phyloP scores from a whole-genome alignment of 2,888 invertebrate species.

The Chesias legatella region DNA sequence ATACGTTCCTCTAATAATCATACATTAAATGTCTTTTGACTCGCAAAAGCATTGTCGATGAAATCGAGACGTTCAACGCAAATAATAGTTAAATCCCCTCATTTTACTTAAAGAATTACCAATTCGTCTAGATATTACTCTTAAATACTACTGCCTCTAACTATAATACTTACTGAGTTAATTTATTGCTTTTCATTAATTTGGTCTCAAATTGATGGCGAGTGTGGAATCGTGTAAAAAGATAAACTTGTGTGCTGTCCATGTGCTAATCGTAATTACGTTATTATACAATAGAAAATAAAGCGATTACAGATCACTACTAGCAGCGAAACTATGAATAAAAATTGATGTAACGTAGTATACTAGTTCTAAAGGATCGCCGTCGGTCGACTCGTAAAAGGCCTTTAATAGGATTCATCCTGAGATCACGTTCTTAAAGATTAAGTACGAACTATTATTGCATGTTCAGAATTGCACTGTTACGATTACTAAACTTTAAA shows the following conservation, averaged over 20 bases:
- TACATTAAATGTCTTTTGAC: slow-evolving; percentile 65
- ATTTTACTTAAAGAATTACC: slow-evolving; percentile 36
- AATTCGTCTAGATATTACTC: slow-evolving; percentile 42
- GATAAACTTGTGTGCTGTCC: slow-evolving; percentile 62
- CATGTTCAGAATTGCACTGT: slow-evolving; percentile 77
- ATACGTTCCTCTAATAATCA: slow-evolving; percentile 20
- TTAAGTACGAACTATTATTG: slow-evolving; percentile 78
- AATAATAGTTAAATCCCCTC: slow-evolving; percentile 25
- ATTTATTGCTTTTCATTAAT: slow-evolving; percentile 66
- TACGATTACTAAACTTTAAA: slow-evolving; percentile 58
- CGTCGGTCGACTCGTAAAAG: slow-evolving; percentile 65
- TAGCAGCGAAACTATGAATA: slow-evolving; percentile 68
- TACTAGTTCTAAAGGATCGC: slow-evolving; percentile 58
- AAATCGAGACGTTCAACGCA: slow-evolving; percentile 16
- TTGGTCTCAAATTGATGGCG: slow-evolving; percentile 70
- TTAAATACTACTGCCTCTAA: slow-evolving; percentile 42
- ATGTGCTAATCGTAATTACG: slow-evolving; percentile 62
- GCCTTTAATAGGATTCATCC: slow-evolving; percentile 74
- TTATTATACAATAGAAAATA: slow-evolving; percentile 55
- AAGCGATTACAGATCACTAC: slow-evolving; percentile 64
- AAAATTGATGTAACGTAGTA: slow-evolving; percentile 49
- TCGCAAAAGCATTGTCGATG: slow-evolving; percentile 48
- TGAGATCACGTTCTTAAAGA: slow-evolving; percentile 78
- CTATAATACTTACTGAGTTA: slow-evolving; percentile 56
- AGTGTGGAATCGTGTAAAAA: slow-evolving; percentile 67